phyloP scores from a whole-genome alignment of 1,140 invertebrate genomes.

The Psilanteris sp. region DNA sequence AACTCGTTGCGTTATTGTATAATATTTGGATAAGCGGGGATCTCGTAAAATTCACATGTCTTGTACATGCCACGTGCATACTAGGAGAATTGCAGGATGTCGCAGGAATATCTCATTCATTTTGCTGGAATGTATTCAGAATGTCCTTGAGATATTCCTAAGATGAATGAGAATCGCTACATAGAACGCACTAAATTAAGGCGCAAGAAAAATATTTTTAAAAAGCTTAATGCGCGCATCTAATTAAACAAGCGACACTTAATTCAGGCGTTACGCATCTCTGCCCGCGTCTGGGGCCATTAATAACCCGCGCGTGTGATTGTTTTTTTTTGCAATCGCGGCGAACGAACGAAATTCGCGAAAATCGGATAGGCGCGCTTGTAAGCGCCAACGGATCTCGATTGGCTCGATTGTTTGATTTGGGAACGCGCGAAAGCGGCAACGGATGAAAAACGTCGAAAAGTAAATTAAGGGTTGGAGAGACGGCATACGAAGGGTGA shows the following conservation, averaged over 20 bases:
- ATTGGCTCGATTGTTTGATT: no score
- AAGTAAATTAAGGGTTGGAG: slow-evolving; percentile 39
- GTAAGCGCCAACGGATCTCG: no score
- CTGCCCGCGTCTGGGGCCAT: no score
- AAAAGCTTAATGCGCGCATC: no score
- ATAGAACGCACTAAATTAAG: not conserved
- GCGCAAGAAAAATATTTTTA: not conserved
- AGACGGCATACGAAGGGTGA: slow-evolving; percentile 9
- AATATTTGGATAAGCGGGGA: not conserved
- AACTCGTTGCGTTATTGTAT: not conserved
- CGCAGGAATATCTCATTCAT: slow-evolving; percentile 23
- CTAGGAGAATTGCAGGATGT: slow-evolving; percentile 14
- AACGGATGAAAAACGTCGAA: slow-evolving; percentile 13
- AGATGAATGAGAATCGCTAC: not conserved
- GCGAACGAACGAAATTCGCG: no score
- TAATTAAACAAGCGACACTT: no score
- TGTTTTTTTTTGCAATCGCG: no score
- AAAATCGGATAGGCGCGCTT: no score
- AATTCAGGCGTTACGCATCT: no score
- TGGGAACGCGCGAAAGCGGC: no score
- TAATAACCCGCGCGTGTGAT: no score
- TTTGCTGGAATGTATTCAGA: slow-evolving; percentile 16
- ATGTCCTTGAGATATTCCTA: slow-evolving; percentile 17
- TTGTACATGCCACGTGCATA: slow-evolving; percentile 11
- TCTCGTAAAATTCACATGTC: slow-evolving; percentile 13